Percentiles rank a stretch among this genome's conserved stretches.
Conservation (phyloP, 1,140 invertebrate genomes). For the Dinothrombium tinctorium region DNA sequence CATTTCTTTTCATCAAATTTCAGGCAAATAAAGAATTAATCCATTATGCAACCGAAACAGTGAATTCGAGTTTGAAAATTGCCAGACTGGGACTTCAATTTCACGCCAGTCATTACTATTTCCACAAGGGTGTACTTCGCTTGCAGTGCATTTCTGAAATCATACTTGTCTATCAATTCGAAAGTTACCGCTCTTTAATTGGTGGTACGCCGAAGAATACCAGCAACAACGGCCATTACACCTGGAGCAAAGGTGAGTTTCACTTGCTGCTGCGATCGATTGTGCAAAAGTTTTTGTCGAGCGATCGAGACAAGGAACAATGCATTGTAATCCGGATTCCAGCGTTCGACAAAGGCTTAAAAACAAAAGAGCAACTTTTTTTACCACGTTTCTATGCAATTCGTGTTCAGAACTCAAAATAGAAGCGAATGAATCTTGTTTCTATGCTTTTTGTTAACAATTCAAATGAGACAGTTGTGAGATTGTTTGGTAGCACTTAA, state of each 20-base stretch:
- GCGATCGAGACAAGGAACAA: too few species aligned
- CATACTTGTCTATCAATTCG: conserved; percentile 4
- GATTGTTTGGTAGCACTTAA: too few species aligned
- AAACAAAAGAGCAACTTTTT: not conserved
- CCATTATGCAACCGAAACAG: not conserved
- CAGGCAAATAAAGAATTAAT: too few species aligned
- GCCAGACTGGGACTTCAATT: conserved; percentile 4
- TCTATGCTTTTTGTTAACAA: too few species aligned
- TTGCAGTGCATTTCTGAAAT: conserved; percentile 1
- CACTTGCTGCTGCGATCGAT: too few species aligned
- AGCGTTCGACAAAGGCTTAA: not conserved
- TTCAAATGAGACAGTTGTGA: too few species aligned
- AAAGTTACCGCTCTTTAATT: conserved; percentile 2
- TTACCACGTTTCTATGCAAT: not conserved
- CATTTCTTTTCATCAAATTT: too few species aligned
- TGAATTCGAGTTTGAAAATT: not conserved
- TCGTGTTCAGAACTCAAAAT: not conserved
- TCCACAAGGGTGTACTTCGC: conserved; percentile 1
- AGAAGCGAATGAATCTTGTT: not conserved
- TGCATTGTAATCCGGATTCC: not conserved
- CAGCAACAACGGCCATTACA: not conserved
- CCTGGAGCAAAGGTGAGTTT: not conserved
- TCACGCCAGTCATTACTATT: not conserved
- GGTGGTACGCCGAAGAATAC: conserved; percentile 2
- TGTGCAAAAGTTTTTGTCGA: too few species aligned